Conservation (phyloP, 2,888 invertebrate species). For the Xestobium rufovillosum region DNA sequence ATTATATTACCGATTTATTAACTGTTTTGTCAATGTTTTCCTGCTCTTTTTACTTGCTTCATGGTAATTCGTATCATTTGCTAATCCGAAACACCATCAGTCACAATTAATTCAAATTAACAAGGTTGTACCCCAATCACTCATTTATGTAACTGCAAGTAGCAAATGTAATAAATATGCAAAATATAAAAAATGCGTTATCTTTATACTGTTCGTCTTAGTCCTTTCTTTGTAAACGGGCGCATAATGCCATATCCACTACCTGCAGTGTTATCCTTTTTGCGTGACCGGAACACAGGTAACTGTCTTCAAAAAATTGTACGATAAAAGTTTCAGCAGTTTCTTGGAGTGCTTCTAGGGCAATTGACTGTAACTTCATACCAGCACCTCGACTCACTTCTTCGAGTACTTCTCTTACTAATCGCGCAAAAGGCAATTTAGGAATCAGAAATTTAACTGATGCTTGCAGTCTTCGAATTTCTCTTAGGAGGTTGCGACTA, state of each 20-base stretch:
- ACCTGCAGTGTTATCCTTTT: constrained; percentile 43
- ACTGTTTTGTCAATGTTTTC: no score
- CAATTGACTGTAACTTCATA: constrained; percentile 35
- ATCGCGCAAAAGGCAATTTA: constrained; percentile 39
- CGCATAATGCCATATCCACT: constrained; percentile 42
- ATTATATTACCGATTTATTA: no score
- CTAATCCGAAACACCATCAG: no score
- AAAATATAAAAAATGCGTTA: not conserved
- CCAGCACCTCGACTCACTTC: constrained; percentile 16
- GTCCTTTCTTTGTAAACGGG: constrained; percentile 36
- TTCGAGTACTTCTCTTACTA: constrained; percentile 41
- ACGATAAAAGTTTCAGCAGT: constrained; percentile 45
- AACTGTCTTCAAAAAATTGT: constrained; percentile 45
- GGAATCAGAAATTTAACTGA: constrained; percentile 39
- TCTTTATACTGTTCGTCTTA: not conserved
- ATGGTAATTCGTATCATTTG: no score
- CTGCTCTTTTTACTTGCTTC: no score
- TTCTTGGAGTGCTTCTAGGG: constrained; percentile 45
- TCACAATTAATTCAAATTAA: no score
- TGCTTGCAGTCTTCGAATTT: constrained; percentile 32
- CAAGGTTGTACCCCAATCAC: no score
- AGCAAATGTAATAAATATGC: no score
- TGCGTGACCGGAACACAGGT: constrained; percentile 41
- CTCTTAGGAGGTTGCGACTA: constrained; percentile 16
- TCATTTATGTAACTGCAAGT: no score